Percentiles rank a stretch among this genome's conserved stretches.
Evolutionary conservation across 2,797 vertebrate species (phyloP).

Genomic region (Mycteria americana): DNA sequence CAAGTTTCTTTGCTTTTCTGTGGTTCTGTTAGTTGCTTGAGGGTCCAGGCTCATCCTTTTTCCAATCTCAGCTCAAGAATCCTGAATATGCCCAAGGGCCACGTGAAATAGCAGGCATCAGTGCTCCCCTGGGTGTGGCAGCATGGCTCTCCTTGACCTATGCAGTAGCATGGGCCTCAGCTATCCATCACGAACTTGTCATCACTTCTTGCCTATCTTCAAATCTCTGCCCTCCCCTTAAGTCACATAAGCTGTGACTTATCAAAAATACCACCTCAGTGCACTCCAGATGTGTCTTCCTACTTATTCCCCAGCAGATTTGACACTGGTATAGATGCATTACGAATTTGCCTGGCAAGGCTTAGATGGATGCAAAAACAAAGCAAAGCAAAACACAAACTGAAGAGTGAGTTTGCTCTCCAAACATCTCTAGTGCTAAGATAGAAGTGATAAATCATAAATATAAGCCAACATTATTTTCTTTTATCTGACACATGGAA

Average conservation of each 20-base stretch:
- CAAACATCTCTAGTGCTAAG: constrained; percentile 50
- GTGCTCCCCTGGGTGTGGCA: background rate
- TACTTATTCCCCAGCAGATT: background rate
- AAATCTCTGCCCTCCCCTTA: background rate
- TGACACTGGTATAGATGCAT: background rate
- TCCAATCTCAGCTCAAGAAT: background rate
- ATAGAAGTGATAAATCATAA: constrained; percentile 70
- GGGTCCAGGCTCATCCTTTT: background rate
- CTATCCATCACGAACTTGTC: background rate
- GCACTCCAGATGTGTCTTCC: background rate
- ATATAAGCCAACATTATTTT: constrained; percentile 67
- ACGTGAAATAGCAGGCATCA: background rate
- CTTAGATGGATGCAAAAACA: background rate
- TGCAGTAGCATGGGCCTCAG: background rate
- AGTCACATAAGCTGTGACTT: background rate
- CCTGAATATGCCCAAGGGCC: background rate
- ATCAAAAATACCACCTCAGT: background rate
- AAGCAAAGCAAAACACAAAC: background rate
- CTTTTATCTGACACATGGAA: constrained; percentile 64
- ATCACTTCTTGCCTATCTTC: background rate
- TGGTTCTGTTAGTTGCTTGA: background rate
- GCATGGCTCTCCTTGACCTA: background rate
- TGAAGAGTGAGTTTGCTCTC: constrained; percentile 20
- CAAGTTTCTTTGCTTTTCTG: background rate
- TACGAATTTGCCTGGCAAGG: background rate